A percentile compares a stretch with the other conserved stretches of the same genome.
These are phyloP conservation scores for Chamaetylas fuelleborni DNA, from an alignment of 2,113 vertebrate species.

Conservation along the genomic window DNA sequence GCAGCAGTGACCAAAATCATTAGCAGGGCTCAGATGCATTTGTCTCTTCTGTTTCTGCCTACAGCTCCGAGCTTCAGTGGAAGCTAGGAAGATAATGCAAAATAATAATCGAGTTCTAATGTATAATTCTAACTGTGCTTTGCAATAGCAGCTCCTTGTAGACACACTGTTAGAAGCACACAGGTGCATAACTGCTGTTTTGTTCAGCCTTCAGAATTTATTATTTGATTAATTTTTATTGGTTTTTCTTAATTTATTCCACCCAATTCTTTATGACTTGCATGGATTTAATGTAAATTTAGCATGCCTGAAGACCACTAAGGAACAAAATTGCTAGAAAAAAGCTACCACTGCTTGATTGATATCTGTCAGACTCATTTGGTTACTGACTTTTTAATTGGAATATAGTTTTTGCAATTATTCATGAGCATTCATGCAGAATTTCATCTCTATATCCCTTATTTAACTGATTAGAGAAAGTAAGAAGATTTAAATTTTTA, in stretches of 20 bases:
- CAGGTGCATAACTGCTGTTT: not conserved
- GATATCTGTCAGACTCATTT: not conserved
- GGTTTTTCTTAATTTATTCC: not conserved
- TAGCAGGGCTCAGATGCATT: not conserved
- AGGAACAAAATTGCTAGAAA: not conserved
- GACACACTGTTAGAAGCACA: not conserved
- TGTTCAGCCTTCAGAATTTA: not conserved
- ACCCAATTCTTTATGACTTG: not conserved
- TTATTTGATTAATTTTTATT: not conserved
- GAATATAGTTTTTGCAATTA: conserved; percentile 11
- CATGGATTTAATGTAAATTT: not conserved
- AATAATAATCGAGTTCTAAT: not conserved
- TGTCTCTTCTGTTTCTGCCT: not conserved
- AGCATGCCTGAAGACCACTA: not conserved
- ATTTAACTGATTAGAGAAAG: not conserved
- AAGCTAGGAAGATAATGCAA: not conserved
- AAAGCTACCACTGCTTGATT: not conserved
- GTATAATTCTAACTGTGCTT: not conserved
- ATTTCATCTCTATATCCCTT: not conserved
- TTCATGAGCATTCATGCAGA: not conserved
- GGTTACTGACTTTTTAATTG: conserved; percentile 1
- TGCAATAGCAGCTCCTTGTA: not conserved
- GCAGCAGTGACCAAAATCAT: not conserved
- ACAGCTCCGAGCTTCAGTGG: not conserved
- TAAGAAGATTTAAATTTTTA: not conserved